Percentiles rank a stretch among this genome's conserved stretches.
Conservation (phyloP, 2,888 invertebrate genomes). For the Scrobipalpa costella region DNA sequence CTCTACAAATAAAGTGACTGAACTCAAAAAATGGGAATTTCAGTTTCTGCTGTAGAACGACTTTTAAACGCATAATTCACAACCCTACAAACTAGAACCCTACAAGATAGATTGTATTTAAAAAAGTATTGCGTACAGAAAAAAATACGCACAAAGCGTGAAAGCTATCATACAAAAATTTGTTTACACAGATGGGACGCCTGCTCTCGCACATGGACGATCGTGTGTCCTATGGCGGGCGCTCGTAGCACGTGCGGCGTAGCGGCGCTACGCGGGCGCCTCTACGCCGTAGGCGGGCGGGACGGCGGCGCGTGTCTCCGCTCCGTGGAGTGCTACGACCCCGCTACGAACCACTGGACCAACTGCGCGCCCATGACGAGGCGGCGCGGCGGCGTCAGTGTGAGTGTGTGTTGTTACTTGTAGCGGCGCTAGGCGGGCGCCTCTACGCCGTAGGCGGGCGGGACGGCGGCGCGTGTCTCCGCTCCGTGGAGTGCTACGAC, state of each 20-base stretch:
- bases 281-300: slow-evolving; percentile 96
- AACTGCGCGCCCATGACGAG: slow-evolving; percentile 93
- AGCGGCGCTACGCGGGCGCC: slow-evolving; percentile 89
- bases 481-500: slow-evolving; percentile 86
- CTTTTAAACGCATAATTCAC: too few relatives aligned
- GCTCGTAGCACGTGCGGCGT: slow-evolving; percentile 95
- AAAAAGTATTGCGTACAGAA: too few relatives aligned
- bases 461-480: slow-evolving; percentile 65
- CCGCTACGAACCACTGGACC: slow-evolving; percentile 87
- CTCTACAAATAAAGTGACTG: too few relatives aligned
- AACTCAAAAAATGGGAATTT: too few relatives aligned
- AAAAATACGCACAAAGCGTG: too few relatives aligned
- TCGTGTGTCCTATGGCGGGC: slow-evolving; percentile 93
- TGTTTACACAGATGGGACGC: slow-evolving; percentile 88
- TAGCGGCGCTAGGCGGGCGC: slow-evolving; percentile 91
- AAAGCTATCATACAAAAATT: background rate
- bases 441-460: slow-evolving; percentile 96
- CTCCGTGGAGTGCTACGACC: slow-evolving; percentile 93
- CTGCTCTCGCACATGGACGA: slow-evolving; percentile 92
- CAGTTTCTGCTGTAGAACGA: too few relatives aligned
- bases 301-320: slow-evolving; percentile 95
- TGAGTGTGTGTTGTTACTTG: slow-evolving; percentile 77
- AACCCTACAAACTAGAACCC: too few relatives aligned
- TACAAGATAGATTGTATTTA: too few relatives aligned
- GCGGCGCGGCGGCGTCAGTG: slow-evolving; percentile 93